Percentiles rank a stretch among this genome's conserved stretches.
phyloP scores from a whole-genome alignment of 2,888 invertebrate species.

The Archips crataeganus region DNA sequence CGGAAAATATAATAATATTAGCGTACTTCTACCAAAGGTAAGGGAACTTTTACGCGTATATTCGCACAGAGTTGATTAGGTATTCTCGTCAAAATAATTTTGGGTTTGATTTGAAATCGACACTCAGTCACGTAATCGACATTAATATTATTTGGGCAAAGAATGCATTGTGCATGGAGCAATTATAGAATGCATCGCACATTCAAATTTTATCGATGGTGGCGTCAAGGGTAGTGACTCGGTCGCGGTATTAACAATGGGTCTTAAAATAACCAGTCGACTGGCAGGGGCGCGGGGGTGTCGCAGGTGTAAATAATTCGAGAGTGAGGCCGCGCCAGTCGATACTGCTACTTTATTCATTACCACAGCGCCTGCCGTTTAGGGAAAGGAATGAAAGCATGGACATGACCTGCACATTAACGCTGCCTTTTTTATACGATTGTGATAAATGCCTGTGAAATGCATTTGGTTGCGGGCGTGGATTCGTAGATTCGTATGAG shows the following conservation, averaged over 20 bases:
- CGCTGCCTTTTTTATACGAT: not conserved
- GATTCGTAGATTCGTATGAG: no score
- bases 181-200: constrained; percentile 18
- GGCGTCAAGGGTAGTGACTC: constrained; percentile 32
- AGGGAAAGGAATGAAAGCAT: constrained; percentile 58
- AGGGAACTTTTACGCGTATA: no score
- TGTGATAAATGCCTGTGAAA: not conserved
- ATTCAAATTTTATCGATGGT: constrained; percentile 16
- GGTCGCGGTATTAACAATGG: constrained; percentile 33
- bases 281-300: constrained; percentile 52
- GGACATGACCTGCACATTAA: constrained; percentile 57
- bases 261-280: constrained; percentile 67
- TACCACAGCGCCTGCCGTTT: constrained; percentile 72
- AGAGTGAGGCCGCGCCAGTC: constrained; percentile 74
- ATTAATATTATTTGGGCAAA: not conserved
- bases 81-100: not conserved
- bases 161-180: not conserved
- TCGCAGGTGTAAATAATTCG: constrained; percentile 79
- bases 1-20: no score
- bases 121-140: not conserved
- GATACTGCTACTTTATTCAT: constrained; percentile 83
- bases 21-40: no score
- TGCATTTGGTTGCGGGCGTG: not conserved
- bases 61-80: no score
- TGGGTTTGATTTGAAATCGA: not conserved